phyloP scores from a whole-genome alignment of 2,113 vertebrate genomes.

The Carollia perspicillata region DNA sequence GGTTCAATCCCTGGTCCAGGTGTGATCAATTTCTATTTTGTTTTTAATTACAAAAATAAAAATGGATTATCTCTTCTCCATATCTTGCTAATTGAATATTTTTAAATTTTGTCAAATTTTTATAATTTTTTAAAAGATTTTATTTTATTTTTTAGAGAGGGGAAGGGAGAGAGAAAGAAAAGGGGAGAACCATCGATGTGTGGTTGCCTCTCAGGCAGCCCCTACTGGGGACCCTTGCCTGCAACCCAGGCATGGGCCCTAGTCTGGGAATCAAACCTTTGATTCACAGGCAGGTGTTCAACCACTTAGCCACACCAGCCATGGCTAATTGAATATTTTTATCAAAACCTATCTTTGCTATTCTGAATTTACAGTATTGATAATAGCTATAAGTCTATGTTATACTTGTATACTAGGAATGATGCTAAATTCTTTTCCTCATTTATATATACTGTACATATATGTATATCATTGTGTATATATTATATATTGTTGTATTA shows the following conservation, averaged over 20 bases:
- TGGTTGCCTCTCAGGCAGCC: too few relatives aligned
- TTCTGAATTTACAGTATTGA: background rate
- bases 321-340: background rate
- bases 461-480: background rate
- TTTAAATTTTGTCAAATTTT: too few relatives aligned
- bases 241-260: too few relatives aligned
- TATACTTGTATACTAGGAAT: background rate
- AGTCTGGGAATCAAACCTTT: too few relatives aligned
- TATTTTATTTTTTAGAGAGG: too few relatives aligned
- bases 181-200: too few relatives aligned
- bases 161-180: too few relatives aligned
- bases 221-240: too few relatives aligned
- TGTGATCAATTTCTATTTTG: background rate
- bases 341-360: background rate
- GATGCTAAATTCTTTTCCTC: background rate
- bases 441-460: background rate
- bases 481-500: background rate
- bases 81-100: background rate
- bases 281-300: too few relatives aligned
- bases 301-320: too few relatives aligned
- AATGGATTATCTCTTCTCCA: background rate
- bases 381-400: background rate
- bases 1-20: too few relatives aligned
- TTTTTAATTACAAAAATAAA: slow-evolving; percentile 26
- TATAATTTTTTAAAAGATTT: too few relatives aligned